phyloP scores from a whole-genome alignment of 1,140 invertebrate species.

The Ectropis grisescens region DNA sequence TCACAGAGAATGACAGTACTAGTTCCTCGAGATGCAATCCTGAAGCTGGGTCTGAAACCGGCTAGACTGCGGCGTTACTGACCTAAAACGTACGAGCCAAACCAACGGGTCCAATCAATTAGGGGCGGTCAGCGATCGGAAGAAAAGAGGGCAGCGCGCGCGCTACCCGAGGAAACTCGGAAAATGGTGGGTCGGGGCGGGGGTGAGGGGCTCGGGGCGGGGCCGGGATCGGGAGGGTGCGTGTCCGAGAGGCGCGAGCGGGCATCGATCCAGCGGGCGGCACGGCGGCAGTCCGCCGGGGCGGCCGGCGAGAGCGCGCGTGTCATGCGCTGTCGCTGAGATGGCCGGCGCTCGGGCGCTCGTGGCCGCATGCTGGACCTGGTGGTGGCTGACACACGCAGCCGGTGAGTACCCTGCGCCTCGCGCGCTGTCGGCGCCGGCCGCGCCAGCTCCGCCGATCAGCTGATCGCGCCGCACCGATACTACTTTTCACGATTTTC shows the following conservation, averaged over 20 bases:
- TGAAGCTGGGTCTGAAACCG: too few relatives aligned
- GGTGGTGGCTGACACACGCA: constrained; percentile 64
- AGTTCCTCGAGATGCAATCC: too few relatives aligned
- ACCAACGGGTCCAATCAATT: constrained; percentile 64
- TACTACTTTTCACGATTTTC: constrained; percentile 27
- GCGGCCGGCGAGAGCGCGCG: constrained; percentile 65
- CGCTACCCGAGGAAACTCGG: constrained; percentile 59
- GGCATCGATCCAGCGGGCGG: constrained; percentile 59
- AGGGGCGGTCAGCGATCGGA: constrained; percentile 64
- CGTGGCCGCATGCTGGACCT: constrained; percentile 62
- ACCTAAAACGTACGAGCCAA: constrained; percentile 66
- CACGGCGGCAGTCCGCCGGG: constrained; percentile 61
- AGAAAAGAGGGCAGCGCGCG: constrained; percentile 63
- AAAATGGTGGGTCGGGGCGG: constrained; percentile 33
- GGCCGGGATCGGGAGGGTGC: constrained; percentile 31
- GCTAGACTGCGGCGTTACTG: constrained; percentile 50
- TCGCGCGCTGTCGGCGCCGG: neutral
- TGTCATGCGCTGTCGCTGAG: constrained; percentile 63
- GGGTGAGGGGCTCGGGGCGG: constrained; percentile 14
- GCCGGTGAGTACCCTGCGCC: constrained; percentile 52
- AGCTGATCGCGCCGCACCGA: constrained; percentile 27
- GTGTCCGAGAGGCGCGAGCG: constrained; percentile 43
- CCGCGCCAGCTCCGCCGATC: constrained; percentile 12
- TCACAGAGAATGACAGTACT: too few relatives aligned
- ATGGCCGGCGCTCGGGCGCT: constrained; percentile 69